Base-by-base conservation (phyloP, 2,797 vertebrate genomes). In the Macroramphosus scolopax region DNA sequence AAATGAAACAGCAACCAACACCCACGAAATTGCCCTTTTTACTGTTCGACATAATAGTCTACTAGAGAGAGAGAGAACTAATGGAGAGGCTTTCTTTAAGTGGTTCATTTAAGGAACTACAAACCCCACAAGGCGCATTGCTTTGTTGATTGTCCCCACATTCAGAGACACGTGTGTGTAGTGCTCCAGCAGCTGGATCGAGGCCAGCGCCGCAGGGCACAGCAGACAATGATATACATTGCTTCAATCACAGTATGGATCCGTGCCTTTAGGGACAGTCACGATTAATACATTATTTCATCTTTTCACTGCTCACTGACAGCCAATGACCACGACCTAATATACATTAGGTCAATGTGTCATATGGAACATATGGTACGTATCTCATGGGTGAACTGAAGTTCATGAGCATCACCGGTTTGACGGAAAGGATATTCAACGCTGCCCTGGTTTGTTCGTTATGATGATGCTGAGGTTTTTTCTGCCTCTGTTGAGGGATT, bases 211-310 rank as follows among this genome's bases (percentile, higher is more conserved):
- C 69, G 39, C 57, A 33, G 72, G 76, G 42, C 32, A 44, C 45
- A 35, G 59, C 51, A 44, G 54, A 61, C 49, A 62, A 30, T 64
- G 33, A 67, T 67, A 64, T 56, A 60, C 16, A 38, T 44, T 39
- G 38, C 48, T 65, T 64, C 63, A 57, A 52, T 80, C 26, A 51
- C 33, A 14, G 51, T 74, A 70, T 73, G 28, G 72, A 78, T 80
- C 53, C 33, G 32, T 38, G 47, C 53, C 78, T 47, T 22, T 3
- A 66, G 65, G 55, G 57, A 58, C 39, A 7, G 35, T 48, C 32
- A 11, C 34, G 16, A 45, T 46, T 59, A 45, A 68, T 78, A 48
- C 1, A 13, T 30, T 34, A 56, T 26, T 37, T 37, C 37, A 12
- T 77, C 51, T 58, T 63, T 63, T 60, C 4, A 44, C 42, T 8